These are phyloP conservation scores for Pollenia angustigena DNA, from an alignment of 2,888 invertebrate species.

Conservation along the genomic window DNA sequence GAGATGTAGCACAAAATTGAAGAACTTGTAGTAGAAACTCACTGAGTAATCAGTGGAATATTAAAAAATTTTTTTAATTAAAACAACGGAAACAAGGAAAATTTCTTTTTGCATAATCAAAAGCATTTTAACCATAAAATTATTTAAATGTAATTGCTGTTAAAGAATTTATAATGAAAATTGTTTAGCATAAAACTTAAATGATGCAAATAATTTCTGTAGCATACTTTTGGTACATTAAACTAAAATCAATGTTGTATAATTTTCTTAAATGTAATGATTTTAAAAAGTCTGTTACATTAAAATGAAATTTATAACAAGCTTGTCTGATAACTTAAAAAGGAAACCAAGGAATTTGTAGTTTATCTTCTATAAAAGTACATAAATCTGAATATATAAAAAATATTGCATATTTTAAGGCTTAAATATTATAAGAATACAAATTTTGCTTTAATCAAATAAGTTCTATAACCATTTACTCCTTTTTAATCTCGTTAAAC, in stretches of 20 bases:
- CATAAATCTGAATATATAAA: neutral
- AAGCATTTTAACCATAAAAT: neutral
- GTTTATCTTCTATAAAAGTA: too few species aligned
- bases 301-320: too few species aligned
- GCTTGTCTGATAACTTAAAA: too few species aligned
- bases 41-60: neutral
- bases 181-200: neutral
- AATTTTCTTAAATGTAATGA: neutral
- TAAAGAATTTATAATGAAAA: constrained; percentile 11
- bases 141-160: neutral
- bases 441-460: constrained; percentile 43
- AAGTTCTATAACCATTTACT: constrained; percentile 27
- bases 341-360: too few species aligned
- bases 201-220: constrained; percentile 7
- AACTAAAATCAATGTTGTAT: neutral
- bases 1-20: too few species aligned
- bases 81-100: neutral
- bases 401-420: constrained; percentile 30
- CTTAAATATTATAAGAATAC: neutral
- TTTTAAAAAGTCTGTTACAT: neutral
- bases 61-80: neutral
- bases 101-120: neutral
- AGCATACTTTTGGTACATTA: constrained; percentile 26
- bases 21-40: neutral
- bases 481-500: constrained; percentile 2